Conservation (phyloP, 2,888 invertebrate species). For the Gasteruption jaculator region DNA sequence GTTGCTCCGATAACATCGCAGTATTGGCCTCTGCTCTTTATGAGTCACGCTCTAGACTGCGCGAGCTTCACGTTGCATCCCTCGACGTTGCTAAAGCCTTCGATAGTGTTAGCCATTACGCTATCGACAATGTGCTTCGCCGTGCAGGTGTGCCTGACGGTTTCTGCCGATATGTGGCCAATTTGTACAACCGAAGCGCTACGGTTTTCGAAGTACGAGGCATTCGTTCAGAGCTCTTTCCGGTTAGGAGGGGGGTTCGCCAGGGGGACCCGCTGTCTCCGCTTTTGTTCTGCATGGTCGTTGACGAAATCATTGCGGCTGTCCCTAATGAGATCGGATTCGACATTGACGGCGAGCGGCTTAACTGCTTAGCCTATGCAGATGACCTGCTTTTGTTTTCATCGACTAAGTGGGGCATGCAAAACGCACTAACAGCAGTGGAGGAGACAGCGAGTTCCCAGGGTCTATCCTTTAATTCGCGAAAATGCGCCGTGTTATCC, state of each 20-base stretch:
- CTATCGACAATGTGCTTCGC: slow-evolving; percentile 37
- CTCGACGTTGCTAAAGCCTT: slow-evolving; percentile 51
- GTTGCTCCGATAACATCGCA: slow-evolving; percentile 24
- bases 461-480: slow-evolving; percentile 16
- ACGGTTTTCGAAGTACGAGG: slow-evolving; percentile 23
- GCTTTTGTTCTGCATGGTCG: slow-evolving; percentile 16
- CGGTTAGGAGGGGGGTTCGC: slow-evolving; percentile 12
- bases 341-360: neutral
- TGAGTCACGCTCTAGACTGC: slow-evolving; percentile 26
- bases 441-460: neutral
- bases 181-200: neutral
- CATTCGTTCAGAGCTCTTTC: neutral
- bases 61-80: slow-evolving; percentile 44
- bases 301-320: slow-evolving; percentile 10
- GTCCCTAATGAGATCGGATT: slow-evolving; percentile 22
- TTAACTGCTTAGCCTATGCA: slow-evolving; percentile 42
- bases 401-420: slow-evolving; percentile 35
- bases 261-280: slow-evolving; percentile 23
- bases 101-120: slow-evolving; percentile 40
- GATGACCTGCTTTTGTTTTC: slow-evolving; percentile 43
- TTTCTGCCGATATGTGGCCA: slow-evolving; percentile 12
- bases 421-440: slow-evolving; percentile 25
- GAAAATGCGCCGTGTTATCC: slow-evolving; percentile 34
- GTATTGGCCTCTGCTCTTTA: slow-evolving; percentile 21
- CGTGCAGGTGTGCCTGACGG: slow-evolving; percentile 35